phyloP scores from a whole-genome alignment of 2,113 vertebrate genomes.

The Eudorcas thomsonii region DNA sequence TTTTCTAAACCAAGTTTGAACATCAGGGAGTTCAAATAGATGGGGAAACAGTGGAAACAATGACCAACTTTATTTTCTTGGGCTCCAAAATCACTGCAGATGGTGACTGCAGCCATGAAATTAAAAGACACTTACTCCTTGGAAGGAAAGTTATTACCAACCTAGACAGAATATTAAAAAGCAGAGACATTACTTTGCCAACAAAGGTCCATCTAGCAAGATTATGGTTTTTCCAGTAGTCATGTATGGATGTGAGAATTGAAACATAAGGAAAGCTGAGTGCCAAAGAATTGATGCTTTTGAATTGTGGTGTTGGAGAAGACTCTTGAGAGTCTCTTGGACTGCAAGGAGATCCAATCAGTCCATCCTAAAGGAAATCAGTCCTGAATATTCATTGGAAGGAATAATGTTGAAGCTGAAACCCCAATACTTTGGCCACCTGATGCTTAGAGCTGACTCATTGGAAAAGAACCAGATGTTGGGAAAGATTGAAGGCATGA shows the following conservation, averaged over 20 bases:
- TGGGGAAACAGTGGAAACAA: background rate
- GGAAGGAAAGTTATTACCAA: background rate
- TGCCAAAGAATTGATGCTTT: background rate
- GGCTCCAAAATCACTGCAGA: background rate
- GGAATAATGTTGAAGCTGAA: background rate
- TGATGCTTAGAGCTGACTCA: background rate
- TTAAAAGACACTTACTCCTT: background rate
- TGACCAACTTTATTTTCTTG: background rate
- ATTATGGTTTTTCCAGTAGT: background rate
- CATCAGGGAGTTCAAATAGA: background rate
- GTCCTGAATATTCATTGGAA: background rate
- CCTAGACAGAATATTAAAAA: background rate
- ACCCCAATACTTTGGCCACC: background rate
- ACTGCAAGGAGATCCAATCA: background rate
- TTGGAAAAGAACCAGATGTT: background rate
- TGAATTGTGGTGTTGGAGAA: background rate
- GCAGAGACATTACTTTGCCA: background rate
- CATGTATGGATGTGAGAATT: background rate
- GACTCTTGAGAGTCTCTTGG: background rate
- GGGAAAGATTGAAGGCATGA: background rate
- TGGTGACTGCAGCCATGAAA: background rate
- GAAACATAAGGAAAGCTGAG: background rate
- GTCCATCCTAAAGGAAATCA: background rate
- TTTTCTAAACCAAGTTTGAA: too few relatives aligned
- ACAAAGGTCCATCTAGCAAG: fast-evolving